A percentile compares a stretch with the other conserved stretches of the same genome.
Conservation (phyloP, 1,140 invertebrate species). For the Drosophila leontia region DNA sequence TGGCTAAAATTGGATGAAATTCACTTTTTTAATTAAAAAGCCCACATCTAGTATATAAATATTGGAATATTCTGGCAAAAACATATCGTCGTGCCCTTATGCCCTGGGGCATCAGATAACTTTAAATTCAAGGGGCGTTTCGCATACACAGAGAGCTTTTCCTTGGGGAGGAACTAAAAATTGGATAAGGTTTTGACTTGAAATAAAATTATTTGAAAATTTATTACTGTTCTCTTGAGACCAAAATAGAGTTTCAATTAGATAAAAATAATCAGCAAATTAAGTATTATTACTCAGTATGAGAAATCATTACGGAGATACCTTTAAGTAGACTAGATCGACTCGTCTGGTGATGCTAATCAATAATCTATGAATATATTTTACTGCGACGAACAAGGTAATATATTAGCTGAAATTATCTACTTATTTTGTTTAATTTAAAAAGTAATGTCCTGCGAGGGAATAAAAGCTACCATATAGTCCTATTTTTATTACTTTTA, state of each 20-base stretch:
- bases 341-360: too few species aligned
- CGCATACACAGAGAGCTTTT: constrained; percentile 6
- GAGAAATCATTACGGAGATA: background rate
- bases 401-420: too few species aligned
- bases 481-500: too few species aligned
- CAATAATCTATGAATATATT: too few species aligned
- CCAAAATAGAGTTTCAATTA: background rate
- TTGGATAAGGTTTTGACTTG: background rate
- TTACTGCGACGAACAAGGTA: too few species aligned
- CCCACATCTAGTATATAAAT: constrained; percentile 1
- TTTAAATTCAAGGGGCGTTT: constrained; percentile 25
- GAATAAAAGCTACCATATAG: background rate
- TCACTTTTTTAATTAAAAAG: constrained; percentile 71
- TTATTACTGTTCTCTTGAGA: background rate
- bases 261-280: background rate
- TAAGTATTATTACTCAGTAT: background rate
- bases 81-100: constrained; percentile 35
- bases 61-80: constrained; percentile 41
- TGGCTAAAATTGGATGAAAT: constrained; percentile 58
- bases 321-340: background rate
- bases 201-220: background rate
- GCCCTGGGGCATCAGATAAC: constrained; percentile 41
- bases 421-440: background rate
- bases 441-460: background rate
- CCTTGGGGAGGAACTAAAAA: background rate